Evolutionary conservation across 2,113 vertebrate species (phyloP).

Genomic region (Falco punctatus): DNA sequence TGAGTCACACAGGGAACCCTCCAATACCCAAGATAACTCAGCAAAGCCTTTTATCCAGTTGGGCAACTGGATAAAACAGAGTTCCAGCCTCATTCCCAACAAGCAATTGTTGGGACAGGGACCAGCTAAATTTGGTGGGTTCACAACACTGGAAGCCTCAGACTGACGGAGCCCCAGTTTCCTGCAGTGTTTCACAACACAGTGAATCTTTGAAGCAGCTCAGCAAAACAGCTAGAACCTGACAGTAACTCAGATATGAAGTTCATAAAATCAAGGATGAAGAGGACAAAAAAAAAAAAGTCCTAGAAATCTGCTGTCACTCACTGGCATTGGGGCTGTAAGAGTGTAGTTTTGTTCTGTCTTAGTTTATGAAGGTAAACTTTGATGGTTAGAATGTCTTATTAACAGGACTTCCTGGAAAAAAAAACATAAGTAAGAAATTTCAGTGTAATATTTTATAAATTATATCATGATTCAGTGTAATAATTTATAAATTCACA

Average conservation of each 20-base stretch:
- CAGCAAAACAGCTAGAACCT: neutral
- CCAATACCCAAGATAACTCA: neutral
- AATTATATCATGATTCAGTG: neutral
- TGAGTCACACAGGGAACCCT: neutral
- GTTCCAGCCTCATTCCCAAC: neutral
- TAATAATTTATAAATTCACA: neutral
- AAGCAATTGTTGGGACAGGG: neutral
- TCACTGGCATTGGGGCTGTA: neutral
- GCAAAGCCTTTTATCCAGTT: neutral
- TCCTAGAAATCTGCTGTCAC: neutral
- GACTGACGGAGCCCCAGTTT: neutral
- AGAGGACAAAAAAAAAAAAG: neutral
- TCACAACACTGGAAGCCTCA: fast-evolving
- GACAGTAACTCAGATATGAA: neutral
- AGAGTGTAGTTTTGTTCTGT: neutral
- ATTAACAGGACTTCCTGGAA: neutral
- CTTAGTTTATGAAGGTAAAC: neutral
- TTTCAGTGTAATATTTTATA: neutral
- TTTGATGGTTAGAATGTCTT: neutral
- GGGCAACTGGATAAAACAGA: neutral
- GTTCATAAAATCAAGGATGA: neutral
- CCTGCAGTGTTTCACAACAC: neutral
- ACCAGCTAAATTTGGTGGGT: neutral
- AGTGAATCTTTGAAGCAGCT: neutral
- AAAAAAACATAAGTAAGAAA: neutral